These are phyloP conservation scores for fruit fly (Drosophila melanogaster) DNA, from an alignment of 1,140 invertebrate genomes.

Conservation along the genomic window Release_6_plus_ISO1_MT NT_033777.3:7426501-7427000, in stretches of 20 bases:
- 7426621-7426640: slow-evolving; percentile 17
- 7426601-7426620: slow-evolving; percentile 12
- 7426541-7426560: slow-evolving; percentile 53
- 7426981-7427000: slow-evolving; percentile 43
- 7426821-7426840: slow-evolving; percentile 44
- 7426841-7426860: slow-evolving; percentile 61
- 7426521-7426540: slow-evolving; percentile 40
- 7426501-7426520: slow-evolving; percentile 24
- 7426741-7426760: slow-evolving; percentile 44
- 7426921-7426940: slow-evolving; percentile 38
- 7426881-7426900: slow-evolving; percentile 13
- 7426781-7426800: slow-evolving; percentile 22
- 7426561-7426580: slow-evolving; percentile 69
- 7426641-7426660: slow-evolving; percentile 36
- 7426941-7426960: slow-evolving; percentile 8
- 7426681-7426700: slow-evolving; percentile 1
- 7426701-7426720: slow-evolving; percentile 65
- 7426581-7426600: slow-evolving; percentile 37
- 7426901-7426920: slow-evolving; percentile 26
- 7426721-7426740: slow-evolving; percentile 45
- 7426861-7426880: slow-evolving; percentile 65
- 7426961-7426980: slow-evolving; percentile 57
- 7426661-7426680: slow-evolving; percentile 28
- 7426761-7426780: slow-evolving; percentile 59
- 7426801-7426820: slow-evolving; percentile 19